Conservation (phyloP, 2,797 vertebrate genomes). For the Nannoperca obscura region DNA sequence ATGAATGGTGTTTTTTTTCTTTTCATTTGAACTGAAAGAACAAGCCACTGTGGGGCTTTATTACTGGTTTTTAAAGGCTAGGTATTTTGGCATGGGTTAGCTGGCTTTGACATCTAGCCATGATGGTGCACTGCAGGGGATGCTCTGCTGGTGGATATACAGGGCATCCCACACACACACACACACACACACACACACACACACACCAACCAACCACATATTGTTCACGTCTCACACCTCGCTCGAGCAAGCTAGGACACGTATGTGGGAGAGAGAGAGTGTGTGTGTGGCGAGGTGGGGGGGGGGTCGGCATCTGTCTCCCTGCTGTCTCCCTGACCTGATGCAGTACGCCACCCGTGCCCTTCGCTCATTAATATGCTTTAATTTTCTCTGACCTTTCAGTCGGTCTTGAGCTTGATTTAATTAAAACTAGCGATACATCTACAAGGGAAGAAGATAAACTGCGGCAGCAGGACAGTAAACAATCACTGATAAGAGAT, state of each 20-base stretch:
- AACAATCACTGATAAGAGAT: conserved; percentile 57
- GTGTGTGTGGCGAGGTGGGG: neutral
- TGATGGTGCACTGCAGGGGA: conserved; percentile 67
- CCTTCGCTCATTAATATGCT: conserved; percentile 83
- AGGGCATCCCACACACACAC: conserved; percentile 16
- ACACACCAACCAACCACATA: conserved; percentile 38
- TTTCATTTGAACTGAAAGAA: conserved; percentile 57
- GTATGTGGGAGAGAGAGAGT: neutral
- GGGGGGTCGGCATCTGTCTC: conserved; percentile 39
- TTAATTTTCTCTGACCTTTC: conserved; percentile 83
- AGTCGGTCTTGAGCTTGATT: conserved; percentile 69
- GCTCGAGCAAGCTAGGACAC: conserved; percentile 35
- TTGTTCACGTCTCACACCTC: conserved; percentile 61
- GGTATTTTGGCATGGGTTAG: conserved; percentile 58
- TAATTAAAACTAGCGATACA: conserved; percentile 67
- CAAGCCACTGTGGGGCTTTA: conserved; percentile 56
- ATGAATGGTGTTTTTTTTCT: conserved; percentile 55
- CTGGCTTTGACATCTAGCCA: conserved; percentile 64
- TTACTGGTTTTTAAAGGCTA: conserved; percentile 61
- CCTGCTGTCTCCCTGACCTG: conserved; percentile 72
- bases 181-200: conserved; percentile 17
- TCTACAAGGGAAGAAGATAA: conserved; percentile 52
- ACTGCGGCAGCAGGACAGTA: conserved; percentile 37
- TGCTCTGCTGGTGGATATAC: conserved; percentile 39
- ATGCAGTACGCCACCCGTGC: conserved; percentile 69